Conservation (phyloP, 2,113 vertebrate species). For the Ophthalmolycus amberensis region DNA sequence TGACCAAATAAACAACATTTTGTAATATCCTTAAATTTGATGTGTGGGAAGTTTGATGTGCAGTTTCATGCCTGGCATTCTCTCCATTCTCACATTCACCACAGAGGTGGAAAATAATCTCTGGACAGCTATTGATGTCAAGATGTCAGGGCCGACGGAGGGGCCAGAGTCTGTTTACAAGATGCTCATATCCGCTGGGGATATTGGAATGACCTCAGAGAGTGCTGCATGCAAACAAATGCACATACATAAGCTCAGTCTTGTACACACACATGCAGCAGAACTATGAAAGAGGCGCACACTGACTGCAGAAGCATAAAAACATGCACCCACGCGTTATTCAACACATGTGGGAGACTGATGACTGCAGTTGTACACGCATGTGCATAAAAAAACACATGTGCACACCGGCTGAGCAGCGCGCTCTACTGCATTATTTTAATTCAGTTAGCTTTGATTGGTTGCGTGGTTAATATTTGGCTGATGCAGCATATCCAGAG, state of each 20-base stretch:
- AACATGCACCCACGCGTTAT: conserved; percentile 12
- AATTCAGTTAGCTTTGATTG: conserved; percentile 63
- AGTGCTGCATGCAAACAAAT: conserved; percentile 57
- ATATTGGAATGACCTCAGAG: conserved; percentile 65
- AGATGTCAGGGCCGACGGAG: conserved; percentile 4
- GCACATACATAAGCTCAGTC: conserved; percentile 13
- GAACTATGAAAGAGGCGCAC: neutral
- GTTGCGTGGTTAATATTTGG: conserved; percentile 22
- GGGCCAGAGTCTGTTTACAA: conserved; percentile 47
- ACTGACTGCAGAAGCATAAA: conserved; percentile 15
- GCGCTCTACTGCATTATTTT: conserved; percentile 46
- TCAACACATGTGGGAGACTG: neutral
- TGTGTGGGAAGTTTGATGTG: neutral
- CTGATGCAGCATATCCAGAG: conserved; percentile 44
- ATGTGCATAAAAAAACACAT: conserved; percentile 15
- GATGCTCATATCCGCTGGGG: conserved; percentile 43
- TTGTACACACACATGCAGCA: conserved; percentile 8
- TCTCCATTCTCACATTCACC: neutral
- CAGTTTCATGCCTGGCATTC: neutral
- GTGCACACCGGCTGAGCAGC: conserved; percentile 7
- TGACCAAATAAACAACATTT: neutral
- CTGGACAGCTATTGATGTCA: conserved; percentile 33
- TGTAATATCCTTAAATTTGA: neutral
- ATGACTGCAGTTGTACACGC: conserved; percentile 29
- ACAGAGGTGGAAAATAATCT: conserved; percentile 19